Conservation (phyloP, 64 coral and sea anemone species). For the Pachyseris speciosa region DNA sequence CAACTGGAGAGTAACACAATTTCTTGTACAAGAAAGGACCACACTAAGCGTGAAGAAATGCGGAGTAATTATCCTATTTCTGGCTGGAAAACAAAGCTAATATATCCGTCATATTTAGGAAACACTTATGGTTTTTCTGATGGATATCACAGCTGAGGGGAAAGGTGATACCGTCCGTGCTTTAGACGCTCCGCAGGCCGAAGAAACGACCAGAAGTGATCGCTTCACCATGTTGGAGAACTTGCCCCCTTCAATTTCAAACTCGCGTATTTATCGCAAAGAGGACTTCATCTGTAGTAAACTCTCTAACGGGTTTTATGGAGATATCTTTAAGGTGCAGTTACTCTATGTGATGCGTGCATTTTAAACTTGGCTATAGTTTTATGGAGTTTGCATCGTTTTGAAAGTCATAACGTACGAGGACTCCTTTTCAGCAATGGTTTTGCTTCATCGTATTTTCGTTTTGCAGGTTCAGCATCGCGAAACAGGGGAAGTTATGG, state of each 20-base stretch:
- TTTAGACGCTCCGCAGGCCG: not conserved
- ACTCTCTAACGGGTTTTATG: constrained; percentile 87
- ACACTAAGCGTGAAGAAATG: not conserved
- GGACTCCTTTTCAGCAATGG: not conserved
- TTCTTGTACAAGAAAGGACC: not conserved
- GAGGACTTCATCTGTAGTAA: constrained; percentile 70
- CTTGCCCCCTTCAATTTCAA: constrained; percentile 67
- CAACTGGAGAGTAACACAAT: constrained; percentile 34
- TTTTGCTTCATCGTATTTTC: constrained; percentile 61
- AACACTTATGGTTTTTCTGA: constrained; percentile 92
- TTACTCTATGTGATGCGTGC: not conserved
- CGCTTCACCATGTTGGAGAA: constrained; percentile 17
- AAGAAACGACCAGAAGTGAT: constrained; percentile 2
- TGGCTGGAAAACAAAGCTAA: not conserved
- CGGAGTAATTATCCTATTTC: not conserved
- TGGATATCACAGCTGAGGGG: constrained; percentile 67
- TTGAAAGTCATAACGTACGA: not conserved
- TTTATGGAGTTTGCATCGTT: not conserved
- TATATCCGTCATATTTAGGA: not conserved
- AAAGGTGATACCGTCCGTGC: constrained; percentile 29
- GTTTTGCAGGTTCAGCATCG: constrained; percentile 68
- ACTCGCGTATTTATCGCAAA: constrained; percentile 61
- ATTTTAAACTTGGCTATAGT: not conserved
- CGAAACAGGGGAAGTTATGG: constrained; percentile 78
- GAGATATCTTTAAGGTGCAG: constrained; percentile 82